Conservation (phyloP, 2,797 vertebrate genomes). For the Gouania willdenowi region DNA sequence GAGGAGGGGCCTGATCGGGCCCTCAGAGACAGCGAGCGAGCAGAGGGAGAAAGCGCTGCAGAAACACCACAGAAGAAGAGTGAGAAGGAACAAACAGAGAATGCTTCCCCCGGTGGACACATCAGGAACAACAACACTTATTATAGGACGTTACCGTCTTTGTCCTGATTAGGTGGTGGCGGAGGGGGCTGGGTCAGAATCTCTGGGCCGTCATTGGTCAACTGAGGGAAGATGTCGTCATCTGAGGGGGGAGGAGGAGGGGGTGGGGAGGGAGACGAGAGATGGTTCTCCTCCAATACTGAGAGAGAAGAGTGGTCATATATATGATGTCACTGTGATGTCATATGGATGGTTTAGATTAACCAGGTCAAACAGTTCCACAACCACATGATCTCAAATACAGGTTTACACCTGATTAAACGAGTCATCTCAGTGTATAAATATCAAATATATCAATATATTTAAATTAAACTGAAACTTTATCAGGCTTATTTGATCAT, state of each 20-base stretch:
- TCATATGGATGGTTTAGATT: no score
- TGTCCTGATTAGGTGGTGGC: conserved; percentile 34
- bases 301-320: conserved; percentile 13
- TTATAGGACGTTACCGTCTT: conserved; percentile 13
- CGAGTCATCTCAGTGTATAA: no score
- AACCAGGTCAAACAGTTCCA: no score
- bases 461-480: no score
- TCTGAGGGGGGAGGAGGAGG: conserved; percentile 25
- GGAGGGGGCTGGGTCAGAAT: conserved; percentile 54
- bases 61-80: neutral
- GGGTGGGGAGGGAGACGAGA: conserved; percentile 31
- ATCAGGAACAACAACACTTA: no score
- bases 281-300: conserved; percentile 65
- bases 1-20: conserved; percentile 67
- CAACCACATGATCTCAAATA: no score
- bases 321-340: no score
- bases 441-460: no score
- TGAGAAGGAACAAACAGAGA: no score
- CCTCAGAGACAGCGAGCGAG: conserved; percentile 71
- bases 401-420: no score
- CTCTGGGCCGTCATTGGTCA: conserved; percentile 25
- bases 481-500: no score
- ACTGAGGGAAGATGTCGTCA: conserved; percentile 24
- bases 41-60: conserved; percentile 47
- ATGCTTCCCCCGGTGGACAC: no score